Percentiles rank a stretch among this genome's conserved stretches.
Conservation (phyloP, 2,113 vertebrate species). For the Atractosteus spatula region DNA sequence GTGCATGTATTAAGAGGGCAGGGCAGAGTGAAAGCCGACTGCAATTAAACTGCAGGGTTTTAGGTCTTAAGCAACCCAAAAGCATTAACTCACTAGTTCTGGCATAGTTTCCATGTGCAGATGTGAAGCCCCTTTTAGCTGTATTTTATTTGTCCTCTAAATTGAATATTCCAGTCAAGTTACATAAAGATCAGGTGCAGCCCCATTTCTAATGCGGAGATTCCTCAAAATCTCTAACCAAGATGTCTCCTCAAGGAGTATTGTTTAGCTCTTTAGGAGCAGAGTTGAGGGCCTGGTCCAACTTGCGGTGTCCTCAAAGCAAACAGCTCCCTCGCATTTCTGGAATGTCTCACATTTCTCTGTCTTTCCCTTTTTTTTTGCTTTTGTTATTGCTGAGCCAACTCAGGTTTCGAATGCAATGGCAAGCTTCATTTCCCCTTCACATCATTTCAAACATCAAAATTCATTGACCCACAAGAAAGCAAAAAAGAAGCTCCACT, state of each 20-base stretch:
- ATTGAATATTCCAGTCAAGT: no score
- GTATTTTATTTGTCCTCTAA: no score
- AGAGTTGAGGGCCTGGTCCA: slow-evolving; percentile 46
- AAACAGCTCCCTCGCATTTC: slow-evolving; percentile 73
- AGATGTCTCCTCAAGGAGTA: slow-evolving; percentile 3
- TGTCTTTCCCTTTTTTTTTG: slow-evolving; percentile 45
- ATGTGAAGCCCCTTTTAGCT: no score
- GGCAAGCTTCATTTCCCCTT: slow-evolving; percentile 22
- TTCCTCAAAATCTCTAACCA: background rate
- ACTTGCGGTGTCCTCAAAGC: slow-evolving; percentile 47
- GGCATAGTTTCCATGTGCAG: no score
- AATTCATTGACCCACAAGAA: background rate
- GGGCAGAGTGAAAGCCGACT: no score
- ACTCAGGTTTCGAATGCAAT: slow-evolving; percentile 33
- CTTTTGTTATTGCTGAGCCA: slow-evolving; percentile 50
- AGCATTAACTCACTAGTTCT: no score
- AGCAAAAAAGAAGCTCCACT: background rate
- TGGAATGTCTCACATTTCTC: slow-evolving; percentile 78
- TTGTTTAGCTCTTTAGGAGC: slow-evolving; percentile 14
- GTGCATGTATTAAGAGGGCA: no score
- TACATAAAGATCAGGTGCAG: background rate
- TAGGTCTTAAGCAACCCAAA: no score
- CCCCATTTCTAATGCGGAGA: no score
- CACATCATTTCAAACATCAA: no score
- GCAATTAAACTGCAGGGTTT: no score